phyloP scores from a whole-genome alignment of 2,888 invertebrate genomes.

The Antheraea assamensis region DNA sequence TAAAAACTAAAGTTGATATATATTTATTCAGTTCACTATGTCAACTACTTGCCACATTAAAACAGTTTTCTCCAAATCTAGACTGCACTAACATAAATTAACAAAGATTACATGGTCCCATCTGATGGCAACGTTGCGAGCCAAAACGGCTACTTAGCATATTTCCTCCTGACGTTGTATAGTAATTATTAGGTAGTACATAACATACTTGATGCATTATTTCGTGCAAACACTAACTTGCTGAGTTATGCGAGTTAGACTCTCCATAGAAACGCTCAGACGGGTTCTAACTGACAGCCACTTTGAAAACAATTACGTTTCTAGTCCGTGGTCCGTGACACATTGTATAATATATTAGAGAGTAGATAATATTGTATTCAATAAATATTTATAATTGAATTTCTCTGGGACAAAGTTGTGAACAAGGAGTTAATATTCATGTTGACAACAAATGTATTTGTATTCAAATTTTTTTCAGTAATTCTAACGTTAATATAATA shows the following conservation, averaged over 20 bases:
- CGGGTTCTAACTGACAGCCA: slow-evolving; percentile 56
- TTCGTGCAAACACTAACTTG: slow-evolving; percentile 56
- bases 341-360: background rate
- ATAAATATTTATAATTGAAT: background rate
- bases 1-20: background rate
- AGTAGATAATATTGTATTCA: background rate
- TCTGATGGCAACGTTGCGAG: slow-evolving; percentile 54
- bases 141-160: slow-evolving; percentile 48
- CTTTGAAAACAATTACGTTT: slow-evolving; percentile 65
- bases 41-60: background rate
- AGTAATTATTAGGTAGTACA: slow-evolving; percentile 44
- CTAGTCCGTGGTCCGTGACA: slow-evolving; percentile 39
- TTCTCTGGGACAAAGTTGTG: background rate
- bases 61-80: slow-evolving; percentile 40
- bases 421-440: no score
- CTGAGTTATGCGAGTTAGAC: slow-evolving; percentile 56
- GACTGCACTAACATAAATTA: slow-evolving; percentile 49
- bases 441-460: no score
- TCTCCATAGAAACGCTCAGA: slow-evolving; percentile 58
- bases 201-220: slow-evolving; percentile 43
- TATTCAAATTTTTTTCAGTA: no score
- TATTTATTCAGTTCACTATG: background rate
- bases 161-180: slow-evolving; percentile 27
- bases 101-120: slow-evolving; percentile 48
- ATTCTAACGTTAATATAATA: no score